Base-by-base conservation (phyloP, 2,797 vertebrate genomes). In the Chrysolophus pictus region DNA sequence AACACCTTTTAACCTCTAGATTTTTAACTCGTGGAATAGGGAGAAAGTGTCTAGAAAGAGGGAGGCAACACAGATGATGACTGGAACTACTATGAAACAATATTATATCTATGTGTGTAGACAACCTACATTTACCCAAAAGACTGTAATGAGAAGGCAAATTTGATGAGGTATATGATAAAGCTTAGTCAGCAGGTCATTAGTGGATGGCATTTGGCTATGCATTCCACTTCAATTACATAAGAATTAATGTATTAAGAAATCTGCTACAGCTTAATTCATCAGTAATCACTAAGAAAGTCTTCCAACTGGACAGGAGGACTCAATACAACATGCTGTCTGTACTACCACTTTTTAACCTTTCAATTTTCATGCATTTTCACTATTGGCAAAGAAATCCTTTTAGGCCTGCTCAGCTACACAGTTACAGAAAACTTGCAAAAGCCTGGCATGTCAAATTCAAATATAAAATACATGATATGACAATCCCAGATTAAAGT, bases 401-500 rank as follows among this genome's bases (percentile, higher is more conserved):
- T 84, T 31, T 6, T 2, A 4, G 37, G 47, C 9, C 46, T 72
- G 49, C 51, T 33, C 33, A 53, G 15, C 16, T 68, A 35, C 46
- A 65, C 55, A 62, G 19, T 51, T 62, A 49, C 6, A 53, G 70
- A 28, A 58, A 60, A 77, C 19, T 64, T 67, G 31, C 51, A 72
- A 83, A 83, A 89, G 55, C 42, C 69, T 65, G 60, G 59, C 28
- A 56, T 10, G 22, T 77, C 75, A 91, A 84, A 91, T 55, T 83
- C 37, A 80, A 68, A 83, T 28, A 75, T 31, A 63, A 89, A 90
- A 77, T 46, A 63, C 6, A 0, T 33, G 84, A 75, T 53, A 67
- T 53, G 84, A 87, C 92, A 95, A 75, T 59, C 41, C 6, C 55
- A 84, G 76, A 94, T 67, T 63, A 67, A 87, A 83, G 23, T 29